Conservation (phyloP, 2,113 vertebrate species). For the Corydoras sp. region DNA sequence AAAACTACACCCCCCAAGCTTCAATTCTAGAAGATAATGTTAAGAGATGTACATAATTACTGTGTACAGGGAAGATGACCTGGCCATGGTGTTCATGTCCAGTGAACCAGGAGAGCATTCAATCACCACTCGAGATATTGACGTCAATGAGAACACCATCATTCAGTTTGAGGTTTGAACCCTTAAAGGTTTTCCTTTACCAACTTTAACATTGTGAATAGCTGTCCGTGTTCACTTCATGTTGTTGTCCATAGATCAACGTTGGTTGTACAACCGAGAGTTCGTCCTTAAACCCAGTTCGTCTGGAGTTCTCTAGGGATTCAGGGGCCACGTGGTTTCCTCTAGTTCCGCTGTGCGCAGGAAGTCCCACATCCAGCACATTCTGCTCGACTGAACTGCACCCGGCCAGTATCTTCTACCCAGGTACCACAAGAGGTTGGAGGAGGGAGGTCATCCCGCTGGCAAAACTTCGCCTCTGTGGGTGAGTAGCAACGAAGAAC, state of each 20-base stretch:
- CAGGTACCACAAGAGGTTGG: conserved; percentile 91
- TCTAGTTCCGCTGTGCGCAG: conserved; percentile 88
- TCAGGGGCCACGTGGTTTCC: conserved; percentile 94
- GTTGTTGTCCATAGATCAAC: conserved; percentile 75
- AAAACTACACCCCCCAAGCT: too few species aligned
- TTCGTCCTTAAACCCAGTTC: conserved; percentile 80
- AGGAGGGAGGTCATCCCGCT: conserved; percentile 89
- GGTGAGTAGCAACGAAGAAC: conserved; percentile 65
- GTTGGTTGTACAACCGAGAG: conserved; percentile 92
- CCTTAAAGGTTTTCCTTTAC: not conserved
- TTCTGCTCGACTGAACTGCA: conserved; percentile 94
- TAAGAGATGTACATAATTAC: conserved; percentile 1
- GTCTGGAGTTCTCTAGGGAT: conserved; percentile 89
- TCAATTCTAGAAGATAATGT: too few species aligned
- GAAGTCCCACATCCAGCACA: conserved; percentile 81
- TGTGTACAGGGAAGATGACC: conserved; percentile 82
- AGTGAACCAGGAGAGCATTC: conserved; percentile 94
- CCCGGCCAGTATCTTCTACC: conserved; percentile 88
- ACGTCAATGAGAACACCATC: conserved; percentile 92
- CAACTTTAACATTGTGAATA: not conserved
- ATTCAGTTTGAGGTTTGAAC: conserved; percentile 90
- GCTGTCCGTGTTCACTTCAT: not conserved
- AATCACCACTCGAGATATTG: conserved; percentile 88
- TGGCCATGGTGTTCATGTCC: conserved; percentile 96
- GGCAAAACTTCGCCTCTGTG: conserved; percentile 88